Evolutionary conservation across 2,888 invertebrate genomes (phyloP).

Genomic region (Nowickia ferox): DNA sequence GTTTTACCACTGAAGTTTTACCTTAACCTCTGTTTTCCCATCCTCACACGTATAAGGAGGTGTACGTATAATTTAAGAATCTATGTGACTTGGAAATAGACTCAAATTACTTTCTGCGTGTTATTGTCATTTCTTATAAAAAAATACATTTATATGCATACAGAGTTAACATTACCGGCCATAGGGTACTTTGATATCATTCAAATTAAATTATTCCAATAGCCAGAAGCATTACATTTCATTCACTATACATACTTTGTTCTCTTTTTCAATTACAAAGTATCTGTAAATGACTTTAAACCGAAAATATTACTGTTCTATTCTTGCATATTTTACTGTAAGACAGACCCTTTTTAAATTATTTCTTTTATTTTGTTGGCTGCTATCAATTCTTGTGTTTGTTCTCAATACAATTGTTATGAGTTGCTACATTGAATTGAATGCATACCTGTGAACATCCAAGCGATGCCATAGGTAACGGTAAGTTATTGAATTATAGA

Average conservation of each 20-base stretch:
- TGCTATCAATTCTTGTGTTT: background rate
- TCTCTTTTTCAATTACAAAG: slow-evolving; percentile 45
- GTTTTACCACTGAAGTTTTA: too few species aligned
- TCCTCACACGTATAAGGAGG: too few species aligned
- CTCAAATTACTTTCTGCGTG: too few species aligned
- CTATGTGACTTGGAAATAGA: too few species aligned
- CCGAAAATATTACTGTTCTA: slow-evolving; percentile 19
- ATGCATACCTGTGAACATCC: background rate
- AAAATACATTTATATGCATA: too few species aligned
- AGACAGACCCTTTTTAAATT: background rate
- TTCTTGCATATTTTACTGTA: background rate
- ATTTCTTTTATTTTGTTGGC: background rate
- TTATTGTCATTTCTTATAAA: too few species aligned
- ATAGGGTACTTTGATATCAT: background rate
- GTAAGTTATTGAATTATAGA: slow-evolving; percentile 48
- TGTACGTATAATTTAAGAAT: too few species aligned
- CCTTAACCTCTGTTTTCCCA: too few species aligned
- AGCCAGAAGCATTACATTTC: slow-evolving; percentile 3
- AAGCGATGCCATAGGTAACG: slow-evolving; percentile 26
- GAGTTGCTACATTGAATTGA: background rate
- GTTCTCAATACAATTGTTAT: background rate
- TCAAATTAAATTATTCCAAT: background rate
- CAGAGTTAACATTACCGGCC: background rate
- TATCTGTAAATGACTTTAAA: slow-evolving; percentile 16
- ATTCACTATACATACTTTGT: background rate